Evolutionary conservation across 2,888 invertebrate species (phyloP).

Genomic region (Mesochorus sp.): DNA sequence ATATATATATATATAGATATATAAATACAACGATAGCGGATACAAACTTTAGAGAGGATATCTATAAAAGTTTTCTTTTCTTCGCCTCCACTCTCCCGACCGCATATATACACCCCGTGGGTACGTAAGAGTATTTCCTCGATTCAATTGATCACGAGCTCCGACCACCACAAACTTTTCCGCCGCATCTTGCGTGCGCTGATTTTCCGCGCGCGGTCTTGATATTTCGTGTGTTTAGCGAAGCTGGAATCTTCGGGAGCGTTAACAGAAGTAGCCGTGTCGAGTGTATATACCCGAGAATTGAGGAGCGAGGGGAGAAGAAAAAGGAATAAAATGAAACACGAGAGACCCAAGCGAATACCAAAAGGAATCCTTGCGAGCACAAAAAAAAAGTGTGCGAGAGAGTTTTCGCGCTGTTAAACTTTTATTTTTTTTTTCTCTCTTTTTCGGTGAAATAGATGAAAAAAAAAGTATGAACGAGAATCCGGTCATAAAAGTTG

Average conservation of each 20-base stretch:
- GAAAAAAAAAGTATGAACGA: conserved; percentile 46
- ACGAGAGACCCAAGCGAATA: neutral
- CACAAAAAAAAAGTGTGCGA: conserved; percentile 3
- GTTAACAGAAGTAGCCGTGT: neutral
- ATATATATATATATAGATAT: too few species aligned
- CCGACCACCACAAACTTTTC: conserved; percentile 7
- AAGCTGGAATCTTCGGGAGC: neutral
- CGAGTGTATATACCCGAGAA: neutral
- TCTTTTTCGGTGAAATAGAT: conserved; percentile 14
- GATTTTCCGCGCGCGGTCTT: conserved; percentile 5
- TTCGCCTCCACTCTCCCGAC: neutral
- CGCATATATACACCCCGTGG: neutral
- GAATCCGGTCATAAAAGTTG: conserved; percentile 59
- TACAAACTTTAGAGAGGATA: neutral
- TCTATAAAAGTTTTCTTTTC: neutral
- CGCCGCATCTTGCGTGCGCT: neutral
- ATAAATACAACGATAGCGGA: neutral
- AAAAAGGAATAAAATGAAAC: conserved; percentile 4
- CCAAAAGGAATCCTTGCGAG: conserved; percentile 19
- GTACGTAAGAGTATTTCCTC: neutral
- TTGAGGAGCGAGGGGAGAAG: neutral
- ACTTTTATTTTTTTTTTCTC: conserved; percentile 46
- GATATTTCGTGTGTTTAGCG: neutral
- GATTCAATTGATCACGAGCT: conserved; percentile 33
- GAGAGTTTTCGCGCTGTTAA: conserved; percentile 37